Evolutionary conservation across 2,797 vertebrate species (phyloP), one percentile per base, ranked within the genome.

Genomic region (Lepilemur ruficaudatus): DNA sequence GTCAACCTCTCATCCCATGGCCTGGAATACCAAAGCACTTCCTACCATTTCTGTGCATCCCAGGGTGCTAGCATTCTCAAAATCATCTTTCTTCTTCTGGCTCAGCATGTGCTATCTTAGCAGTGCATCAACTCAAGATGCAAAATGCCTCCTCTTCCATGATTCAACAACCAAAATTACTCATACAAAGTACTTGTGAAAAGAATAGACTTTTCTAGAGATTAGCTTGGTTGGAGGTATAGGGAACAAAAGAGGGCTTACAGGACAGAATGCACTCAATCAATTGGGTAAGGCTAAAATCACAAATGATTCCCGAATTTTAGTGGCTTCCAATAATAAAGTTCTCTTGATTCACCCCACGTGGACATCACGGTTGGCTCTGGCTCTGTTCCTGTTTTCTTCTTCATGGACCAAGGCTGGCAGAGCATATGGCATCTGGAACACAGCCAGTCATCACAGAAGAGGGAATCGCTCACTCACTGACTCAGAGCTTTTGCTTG

Each of bases 401-500:
- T 48, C 57, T 41, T 30, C 28, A 41, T 4, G 76, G 57, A 50
- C 32, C 3, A 20, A 91, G 61, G 81, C 73, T 38, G 28, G 78
- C 11, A 15, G 88, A 46, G 69, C 79, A 32, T n/a, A 79, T 65
- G 63, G 52, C 73, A 2, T 30, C 96, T 96, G 89, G 96, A 95
- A 46, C 50, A 14, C 5, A 2, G 83, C 87, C 97, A 94, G 63
- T 41, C 78, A 57, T 80, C 94, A 43, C 0, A 0, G 30, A 81
- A 76, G 46, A 92, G 55, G 88, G 65, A 90, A 80, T 93, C 90
- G 78, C 59, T 95, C 90, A 81, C 70, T 95, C 46, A 43, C 32
- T 38, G 35, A 28, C 48, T 91, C 88, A 43, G 8, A 78, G 67
- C 86, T 72, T 86, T 91, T 86, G 92, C 92, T 93, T 87, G 57